phyloP scores from a whole-genome alignment of 2,113 vertebrate species.

The Egretta garzetta region DNA sequence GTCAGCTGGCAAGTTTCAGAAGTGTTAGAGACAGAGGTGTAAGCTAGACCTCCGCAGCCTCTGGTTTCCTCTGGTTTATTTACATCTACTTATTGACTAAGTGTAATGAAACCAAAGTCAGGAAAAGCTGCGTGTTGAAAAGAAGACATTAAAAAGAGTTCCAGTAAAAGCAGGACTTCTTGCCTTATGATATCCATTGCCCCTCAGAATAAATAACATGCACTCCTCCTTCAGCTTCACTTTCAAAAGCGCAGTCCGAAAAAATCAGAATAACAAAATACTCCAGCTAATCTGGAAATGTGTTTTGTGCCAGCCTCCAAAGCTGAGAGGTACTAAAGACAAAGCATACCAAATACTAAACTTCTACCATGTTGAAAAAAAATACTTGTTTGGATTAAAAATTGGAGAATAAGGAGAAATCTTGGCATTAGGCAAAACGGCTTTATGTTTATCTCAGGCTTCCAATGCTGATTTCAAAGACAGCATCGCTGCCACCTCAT shows the following conservation, averaged over 20 bases:
- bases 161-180: not conserved
- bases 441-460: not conserved
- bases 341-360: not conserved
- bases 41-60: not conserved
- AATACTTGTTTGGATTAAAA: not conserved
- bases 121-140: not conserved
- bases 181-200: not conserved
- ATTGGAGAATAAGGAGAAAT: not conserved
- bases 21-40: not conserved
- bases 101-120: not conserved
- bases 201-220: not conserved
- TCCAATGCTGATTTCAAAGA: not conserved
- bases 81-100: not conserved
- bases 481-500: accelerated
- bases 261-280: not conserved
- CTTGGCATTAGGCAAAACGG: not conserved
- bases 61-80: not conserved
- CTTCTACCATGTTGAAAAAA: not conserved
- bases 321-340: not conserved
- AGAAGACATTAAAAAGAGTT: not conserved
- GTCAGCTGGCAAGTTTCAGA: not conserved
- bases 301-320: not conserved
- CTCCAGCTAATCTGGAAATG: not conserved
- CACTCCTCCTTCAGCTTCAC: not conserved
- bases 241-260: not conserved